Evolutionary conservation across 1,140 invertebrate species (phyloP).

Genomic region (Drosophila murphyi): DNA sequence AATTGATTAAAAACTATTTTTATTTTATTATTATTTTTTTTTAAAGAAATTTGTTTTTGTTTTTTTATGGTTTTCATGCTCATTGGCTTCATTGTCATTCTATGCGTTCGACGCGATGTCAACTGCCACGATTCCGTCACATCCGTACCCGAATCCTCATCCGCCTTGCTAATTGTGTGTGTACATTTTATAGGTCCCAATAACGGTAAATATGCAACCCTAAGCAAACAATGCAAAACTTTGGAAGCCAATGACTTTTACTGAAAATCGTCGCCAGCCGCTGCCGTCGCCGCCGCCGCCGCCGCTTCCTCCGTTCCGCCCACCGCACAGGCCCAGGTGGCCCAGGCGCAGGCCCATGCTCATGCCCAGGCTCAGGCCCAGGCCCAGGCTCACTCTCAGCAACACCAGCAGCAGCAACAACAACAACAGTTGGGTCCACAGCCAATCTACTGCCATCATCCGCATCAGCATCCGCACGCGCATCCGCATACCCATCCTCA

Average conservation of each 20-base stretch:
- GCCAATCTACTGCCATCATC: constrained; percentile 83
- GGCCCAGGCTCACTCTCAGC: constrained; percentile 12
- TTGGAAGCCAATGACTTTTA: constrained; percentile 96
- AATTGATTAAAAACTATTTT: not conserved
- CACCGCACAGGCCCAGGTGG: constrained; percentile 66
- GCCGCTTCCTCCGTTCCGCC: constrained; percentile 62
- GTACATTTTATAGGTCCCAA: constrained; percentile 85
- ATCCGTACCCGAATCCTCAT: constrained; percentile 59
- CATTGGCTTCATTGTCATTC: constrained; percentile 36
- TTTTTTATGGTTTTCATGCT: constrained; percentile 39
- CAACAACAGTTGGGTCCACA: constrained; percentile 83
- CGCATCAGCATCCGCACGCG: constrained; percentile 74
- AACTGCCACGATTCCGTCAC: constrained; percentile 23
- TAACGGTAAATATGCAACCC: constrained; percentile 94
- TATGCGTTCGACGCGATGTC: constrained; percentile 22
- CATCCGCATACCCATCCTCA: constrained; percentile 83
- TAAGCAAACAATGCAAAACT: constrained; percentile 97
- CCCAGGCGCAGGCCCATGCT: constrained; percentile 43
- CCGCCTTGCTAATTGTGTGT: constrained; percentile 78
- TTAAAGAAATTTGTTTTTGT: constrained; percentile 12
- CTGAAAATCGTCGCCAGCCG: constrained; percentile 90
- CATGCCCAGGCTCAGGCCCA: constrained; percentile 39
- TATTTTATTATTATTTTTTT: constrained; percentile 4
- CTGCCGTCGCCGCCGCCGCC: constrained; percentile 67
- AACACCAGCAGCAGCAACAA: constrained; percentile 54